A percentile compares a stretch with the other conserved stretches of the same genome.
These are phyloP conservation scores for Cyprinodon diabolis DNA, from an alignment of 2,797 vertebrate species.

Conservation along the genomic window DNA sequence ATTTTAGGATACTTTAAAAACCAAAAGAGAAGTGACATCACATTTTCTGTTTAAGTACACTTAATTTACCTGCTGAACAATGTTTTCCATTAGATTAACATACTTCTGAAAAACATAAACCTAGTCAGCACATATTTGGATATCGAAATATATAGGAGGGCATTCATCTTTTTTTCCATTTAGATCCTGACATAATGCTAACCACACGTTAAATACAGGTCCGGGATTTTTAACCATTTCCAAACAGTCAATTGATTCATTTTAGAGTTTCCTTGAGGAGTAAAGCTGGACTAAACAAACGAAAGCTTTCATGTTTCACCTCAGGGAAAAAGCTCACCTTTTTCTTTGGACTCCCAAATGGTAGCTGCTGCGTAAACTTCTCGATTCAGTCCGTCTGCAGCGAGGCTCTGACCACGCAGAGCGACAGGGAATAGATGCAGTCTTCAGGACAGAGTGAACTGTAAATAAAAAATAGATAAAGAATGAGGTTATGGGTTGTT, in stretches of 20 bases:
- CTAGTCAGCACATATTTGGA: too few relatives aligned
- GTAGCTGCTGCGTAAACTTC: conserved; percentile 22
- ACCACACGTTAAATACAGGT: background rate
- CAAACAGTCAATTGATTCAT: background rate
- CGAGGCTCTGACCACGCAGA: conserved; percentile 5
- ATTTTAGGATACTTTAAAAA: too few relatives aligned
- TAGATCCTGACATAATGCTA: background rate
- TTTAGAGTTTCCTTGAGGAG: conserved; percentile 3
- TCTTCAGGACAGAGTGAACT: conserved; percentile 39
- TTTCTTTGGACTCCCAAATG: conserved; percentile 36
- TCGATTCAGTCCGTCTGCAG: conserved; percentile 21
- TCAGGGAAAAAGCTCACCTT: conserved; percentile 44
- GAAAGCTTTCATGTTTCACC: conserved; percentile 36
- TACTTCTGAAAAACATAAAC: too few relatives aligned
- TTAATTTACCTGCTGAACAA: too few relatives aligned
- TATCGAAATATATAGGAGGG: background rate
- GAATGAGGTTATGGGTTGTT: conserved; percentile 18
- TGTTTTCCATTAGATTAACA: too few relatives aligned
- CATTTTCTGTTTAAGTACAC: too few relatives aligned
- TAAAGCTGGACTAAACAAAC: conserved; percentile 33
- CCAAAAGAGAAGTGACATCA: too few relatives aligned
- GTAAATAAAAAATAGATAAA: conserved; percentile 25
- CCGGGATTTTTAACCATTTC: background rate
- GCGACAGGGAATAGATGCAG: conserved; percentile 12
- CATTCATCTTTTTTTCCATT: background rate